These are phyloP conservation scores for Trichosurus vulpecula DNA, from an alignment of 2,797 vertebrate species.

Conservation along the genomic window DNA sequence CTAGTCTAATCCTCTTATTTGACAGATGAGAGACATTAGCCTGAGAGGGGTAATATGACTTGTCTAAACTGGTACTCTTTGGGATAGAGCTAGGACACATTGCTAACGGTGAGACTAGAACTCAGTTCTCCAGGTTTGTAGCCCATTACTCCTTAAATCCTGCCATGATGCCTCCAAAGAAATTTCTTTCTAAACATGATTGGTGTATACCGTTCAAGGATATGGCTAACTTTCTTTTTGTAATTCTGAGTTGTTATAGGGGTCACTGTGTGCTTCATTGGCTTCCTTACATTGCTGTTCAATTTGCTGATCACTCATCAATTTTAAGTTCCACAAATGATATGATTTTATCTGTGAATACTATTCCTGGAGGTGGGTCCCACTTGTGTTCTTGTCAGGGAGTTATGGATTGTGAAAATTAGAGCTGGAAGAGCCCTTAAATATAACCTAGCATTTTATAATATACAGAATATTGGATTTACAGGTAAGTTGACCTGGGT, in stretches of 20 bases:
- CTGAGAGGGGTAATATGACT: not conserved
- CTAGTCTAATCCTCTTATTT: no score
- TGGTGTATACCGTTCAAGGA: not conserved
- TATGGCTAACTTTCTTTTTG: not conserved
- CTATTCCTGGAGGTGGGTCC: not conserved
- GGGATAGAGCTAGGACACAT: accelerated
- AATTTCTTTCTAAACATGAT: not conserved
- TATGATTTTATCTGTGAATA: not conserved
- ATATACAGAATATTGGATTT: not conserved
- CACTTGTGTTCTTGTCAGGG: not conserved
- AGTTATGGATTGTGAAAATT: no score
- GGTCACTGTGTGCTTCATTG: not conserved
- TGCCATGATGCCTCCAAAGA: not conserved
- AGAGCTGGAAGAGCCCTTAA: not conserved
- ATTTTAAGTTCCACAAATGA: not conserved
- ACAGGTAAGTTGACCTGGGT: not conserved
- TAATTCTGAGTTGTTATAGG: not conserved
- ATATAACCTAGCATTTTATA: not conserved
- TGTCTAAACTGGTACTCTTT: not conserved
- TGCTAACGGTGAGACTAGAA: not conserved
- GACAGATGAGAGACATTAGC: not conserved
- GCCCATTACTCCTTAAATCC: not conserved
- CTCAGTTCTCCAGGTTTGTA: not conserved
- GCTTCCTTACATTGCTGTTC: not conserved
- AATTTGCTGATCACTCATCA: not conserved